Base-by-base conservation (phyloP, 2,797 vertebrate genomes). In the Pachyuromys duprasi region DNA sequence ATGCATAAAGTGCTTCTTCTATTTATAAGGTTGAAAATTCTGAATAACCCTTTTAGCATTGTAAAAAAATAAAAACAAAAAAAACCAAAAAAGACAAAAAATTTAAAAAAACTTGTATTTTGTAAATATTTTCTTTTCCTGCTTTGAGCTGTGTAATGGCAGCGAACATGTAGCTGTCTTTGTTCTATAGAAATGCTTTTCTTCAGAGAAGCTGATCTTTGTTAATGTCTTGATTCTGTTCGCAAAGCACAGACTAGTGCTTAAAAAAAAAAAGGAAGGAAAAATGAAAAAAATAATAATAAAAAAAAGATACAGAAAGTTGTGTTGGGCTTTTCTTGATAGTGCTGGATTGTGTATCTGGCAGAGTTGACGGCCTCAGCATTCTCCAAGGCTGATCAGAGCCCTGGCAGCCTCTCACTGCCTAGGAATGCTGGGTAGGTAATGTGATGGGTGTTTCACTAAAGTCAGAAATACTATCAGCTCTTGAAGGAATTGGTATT, bases 121-220 rank as follows among this genome's bases (percentile, higher is more conserved):
- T 99, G 99, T 99, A 99, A 99, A 99, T 99, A 99, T 99, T 99
- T 98, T 98, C 98, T 98, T 98, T 98, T 99, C 98, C 98, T 98
- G 98, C 98, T 99, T 99, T 98, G 98, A 98, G 98, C 98, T 99
- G 98, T 99, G 99, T 99, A 98, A 98, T 99, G 98, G 98, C 98
- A 98, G 98, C 98, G 86, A 96, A 98, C 97, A 98, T 97, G 98
- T 98, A 98, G 98, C 98, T 98, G 99, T 99, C 99, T 98, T 99
- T 98, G 98, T 98, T 99, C 98, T 98, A 99, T 99, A 99, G 99
- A 98, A 98, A 98, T 95, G 98, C 98, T 99, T 99, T 99, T 99
- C 98, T 99, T 99, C 98, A 98, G 99, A 99, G 98, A 99, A 99
- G 98, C 99, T 98, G 98, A 99, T 98, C 99, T 99, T 98, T 98